phyloP scores from a whole-genome alignment of 2,797 vertebrate species.

The Okamejei kenojei region DNA sequence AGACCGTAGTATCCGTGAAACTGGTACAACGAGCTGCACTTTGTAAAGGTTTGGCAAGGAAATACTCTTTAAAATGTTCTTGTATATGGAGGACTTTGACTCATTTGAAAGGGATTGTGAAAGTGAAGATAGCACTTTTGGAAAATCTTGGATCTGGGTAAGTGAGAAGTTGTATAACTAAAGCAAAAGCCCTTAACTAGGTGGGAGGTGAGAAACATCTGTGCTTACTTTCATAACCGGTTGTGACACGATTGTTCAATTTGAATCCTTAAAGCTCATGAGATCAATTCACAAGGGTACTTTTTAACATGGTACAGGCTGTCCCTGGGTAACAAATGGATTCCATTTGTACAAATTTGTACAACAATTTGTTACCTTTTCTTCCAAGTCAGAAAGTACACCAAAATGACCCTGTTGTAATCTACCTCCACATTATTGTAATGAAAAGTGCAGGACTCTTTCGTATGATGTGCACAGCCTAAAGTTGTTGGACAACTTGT shows the following conservation, averaged over 20 bases:
- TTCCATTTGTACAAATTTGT: too few species aligned
- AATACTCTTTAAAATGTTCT: not conserved
- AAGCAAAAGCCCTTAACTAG: not conserved
- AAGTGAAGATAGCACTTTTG: not conserved
- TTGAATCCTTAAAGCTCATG: not conserved
- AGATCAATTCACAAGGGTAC: too few species aligned
- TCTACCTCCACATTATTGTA: too few species aligned
- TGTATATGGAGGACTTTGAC: not conserved
- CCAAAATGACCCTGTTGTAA: too few species aligned
- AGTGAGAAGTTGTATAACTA: not conserved
- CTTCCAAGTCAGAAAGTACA: too few species aligned
- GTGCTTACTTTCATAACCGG: not conserved
- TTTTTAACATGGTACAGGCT: too few species aligned
- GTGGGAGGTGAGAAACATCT: not conserved
- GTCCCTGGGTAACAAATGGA: too few species aligned
- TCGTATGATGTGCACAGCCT: too few species aligned
- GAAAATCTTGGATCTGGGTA: slow-evolving; percentile 26
- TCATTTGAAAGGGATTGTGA: not conserved
- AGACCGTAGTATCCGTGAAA: not conserved
- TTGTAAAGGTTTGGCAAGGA: not conserved
- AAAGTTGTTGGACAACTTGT: too few species aligned
- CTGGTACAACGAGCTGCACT: not conserved
- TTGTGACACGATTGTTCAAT: not conserved
- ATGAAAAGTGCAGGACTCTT: too few species aligned
- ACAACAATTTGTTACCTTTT: too few species aligned